Base-by-base conservation (phyloP, 2,888 invertebrate species). In the Eulithis testata region DNA sequence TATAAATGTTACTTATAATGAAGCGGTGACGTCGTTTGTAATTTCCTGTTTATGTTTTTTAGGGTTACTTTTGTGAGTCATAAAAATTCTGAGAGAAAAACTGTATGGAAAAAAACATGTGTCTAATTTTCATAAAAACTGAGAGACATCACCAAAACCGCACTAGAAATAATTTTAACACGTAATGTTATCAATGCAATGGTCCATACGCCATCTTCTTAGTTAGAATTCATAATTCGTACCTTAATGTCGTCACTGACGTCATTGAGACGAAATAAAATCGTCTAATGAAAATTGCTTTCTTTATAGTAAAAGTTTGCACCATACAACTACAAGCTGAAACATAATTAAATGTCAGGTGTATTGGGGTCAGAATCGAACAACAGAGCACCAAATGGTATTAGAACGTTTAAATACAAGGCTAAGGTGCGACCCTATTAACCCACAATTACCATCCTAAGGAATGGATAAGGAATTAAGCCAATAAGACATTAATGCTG, bases 351-450 rank as follows among this genome's bases (percentile, higher is more conserved):
- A 40, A 21, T 11, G 3, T n/a, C 11, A 31, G 12, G 14, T 43
- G 9, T 21, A 54, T 52, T 40, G 21, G n/a, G 44, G 27, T 44
- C 44, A 44, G 36, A 67, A 69, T 58, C 72, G 37, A 57, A 37
- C 8, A 37, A 7, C 7, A 31, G 31, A 5, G 31, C 6, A 31
- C 31, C 6, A 31, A 31, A 31, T 31, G 31, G 37, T 52, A 36
- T 54, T 65, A 60, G 52, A 56, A 52, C 58, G 62, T 60, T 77
- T 79, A 78, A 78, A 78, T 79, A 75, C 76, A 73, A 69, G 73
- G 72, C 66, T 69, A 68, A 74, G 75, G 69, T 62, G 74, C 73
- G 77, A 78, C 75, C 79, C 74, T 79, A 75, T 79, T 80, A 80
- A 79, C 76, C 75, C 69, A 64, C 73, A 74, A 78, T 76, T 79